A percentile compares a stretch with the other conserved stretches of the same genome.
These are phyloP conservation scores for Philotrypesis tridentata DNA, from an alignment of 1,140 invertebrate species.

Conservation along the genomic window DNA sequence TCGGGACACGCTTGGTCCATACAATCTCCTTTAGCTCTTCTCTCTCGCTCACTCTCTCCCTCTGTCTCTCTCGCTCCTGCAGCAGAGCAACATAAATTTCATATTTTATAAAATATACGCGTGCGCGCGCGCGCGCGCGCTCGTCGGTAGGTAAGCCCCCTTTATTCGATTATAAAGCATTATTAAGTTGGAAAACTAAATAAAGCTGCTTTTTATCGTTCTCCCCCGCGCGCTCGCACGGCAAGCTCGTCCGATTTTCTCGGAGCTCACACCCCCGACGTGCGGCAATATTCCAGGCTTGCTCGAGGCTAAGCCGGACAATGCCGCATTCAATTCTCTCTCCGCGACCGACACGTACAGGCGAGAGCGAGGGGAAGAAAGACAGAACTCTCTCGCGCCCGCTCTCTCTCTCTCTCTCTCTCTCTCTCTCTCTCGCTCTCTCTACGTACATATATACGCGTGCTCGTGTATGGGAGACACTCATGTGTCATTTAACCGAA, in stretches of 20 bases:
- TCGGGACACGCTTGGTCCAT: neutral
- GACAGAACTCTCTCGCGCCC: neutral
- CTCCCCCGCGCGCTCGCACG: slow-evolving; percentile 55
- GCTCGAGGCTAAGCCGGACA: slow-evolving; percentile 62
- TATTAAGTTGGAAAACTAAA: slow-evolving; percentile 44
- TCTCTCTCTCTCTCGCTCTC: neutral
- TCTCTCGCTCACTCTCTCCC: no score
- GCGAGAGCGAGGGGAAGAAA: slow-evolving; percentile 1
- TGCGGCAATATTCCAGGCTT: slow-evolving; percentile 63
- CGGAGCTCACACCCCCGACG: slow-evolving; percentile 45
- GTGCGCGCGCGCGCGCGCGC: no score
- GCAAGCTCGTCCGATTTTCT: slow-evolving; percentile 47
- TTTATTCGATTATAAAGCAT: slow-evolving; percentile 48
- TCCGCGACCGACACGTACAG: slow-evolving; percentile 37
- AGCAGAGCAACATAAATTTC: neutral
- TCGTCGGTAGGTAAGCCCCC: neutral
- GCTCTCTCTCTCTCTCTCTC: neutral
- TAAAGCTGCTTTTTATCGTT: slow-evolving; percentile 41
- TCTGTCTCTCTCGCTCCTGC: neutral
- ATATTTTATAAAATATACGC: neutral
- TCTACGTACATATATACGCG: neutral
- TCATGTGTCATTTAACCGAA: slow-evolving; percentile 72
- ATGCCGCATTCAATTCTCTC: slow-evolving; percentile 68
- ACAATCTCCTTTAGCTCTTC: neutral
- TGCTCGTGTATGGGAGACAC: slow-evolving; percentile 46